phyloP scores from a whole-genome alignment of 2,888 invertebrate genomes.

The Ptychoptera albimana region DNA sequence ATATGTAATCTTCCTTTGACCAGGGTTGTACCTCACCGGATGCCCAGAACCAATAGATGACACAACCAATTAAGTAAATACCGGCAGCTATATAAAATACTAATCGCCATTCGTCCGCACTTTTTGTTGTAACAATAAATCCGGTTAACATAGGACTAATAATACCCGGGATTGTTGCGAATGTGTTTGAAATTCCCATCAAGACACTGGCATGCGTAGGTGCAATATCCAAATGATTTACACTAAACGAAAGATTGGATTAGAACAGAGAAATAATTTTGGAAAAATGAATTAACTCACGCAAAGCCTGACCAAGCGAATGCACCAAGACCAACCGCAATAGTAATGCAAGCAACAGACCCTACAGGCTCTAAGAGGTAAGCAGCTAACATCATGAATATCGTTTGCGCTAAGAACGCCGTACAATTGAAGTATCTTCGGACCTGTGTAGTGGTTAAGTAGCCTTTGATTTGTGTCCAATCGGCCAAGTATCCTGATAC shows the following conservation, averaged over 20 bases:
- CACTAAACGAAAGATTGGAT: constrained; percentile 32
- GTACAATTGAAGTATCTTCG: constrained; percentile 56
- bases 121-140: constrained; percentile 55
- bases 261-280: neutral
- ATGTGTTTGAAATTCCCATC: constrained; percentile 83
- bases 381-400: constrained; percentile 74
- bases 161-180: constrained; percentile 84
- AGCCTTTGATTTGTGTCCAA: constrained; percentile 45
- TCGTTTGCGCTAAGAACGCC: constrained; percentile 60
- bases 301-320: constrained; percentile 88
- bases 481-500: constrained; percentile 74
- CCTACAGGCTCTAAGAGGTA: constrained; percentile 49
- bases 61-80: constrained; percentile 68
- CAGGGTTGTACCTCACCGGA: constrained; percentile 73
- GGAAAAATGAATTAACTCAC: constrained; percentile 30
- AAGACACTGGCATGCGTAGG: constrained; percentile 82
- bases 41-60: constrained; percentile 65
- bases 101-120: constrained; percentile 62
- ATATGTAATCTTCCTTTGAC: constrained; percentile 32
- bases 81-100: constrained; percentile 75
- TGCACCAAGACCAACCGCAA: constrained; percentile 80
- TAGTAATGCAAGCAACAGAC: constrained; percentile 66
- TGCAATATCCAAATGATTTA: constrained; percentile 78
- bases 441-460: constrained; percentile 58
- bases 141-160: constrained; percentile 75